Evolutionary conservation across 2,888 invertebrate genomes (phyloP).

Genomic region (Brachypalpus laphriformis): DNA sequence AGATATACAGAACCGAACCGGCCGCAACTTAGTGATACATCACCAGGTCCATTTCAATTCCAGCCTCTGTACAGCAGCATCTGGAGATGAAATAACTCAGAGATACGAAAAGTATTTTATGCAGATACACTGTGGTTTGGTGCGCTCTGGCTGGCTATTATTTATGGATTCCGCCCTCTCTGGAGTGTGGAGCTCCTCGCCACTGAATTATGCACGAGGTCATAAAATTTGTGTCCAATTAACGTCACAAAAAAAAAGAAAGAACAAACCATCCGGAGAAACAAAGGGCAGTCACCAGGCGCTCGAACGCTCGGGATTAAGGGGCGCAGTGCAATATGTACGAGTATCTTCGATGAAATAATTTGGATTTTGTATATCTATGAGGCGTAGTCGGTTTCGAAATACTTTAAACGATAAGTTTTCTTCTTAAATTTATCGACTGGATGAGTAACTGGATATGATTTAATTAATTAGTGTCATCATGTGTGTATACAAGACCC

Average conservation of each 20-base stretch:
- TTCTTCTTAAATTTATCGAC: slow-evolving; percentile 22
- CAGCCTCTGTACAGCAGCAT: slow-evolving; percentile 20
- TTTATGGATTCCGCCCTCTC: slow-evolving; percentile 61
- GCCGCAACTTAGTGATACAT: slow-evolving; percentile 55
- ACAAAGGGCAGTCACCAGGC: slow-evolving; percentile 23
- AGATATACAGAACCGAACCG: slow-evolving; percentile 17
- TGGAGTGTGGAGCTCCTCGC: slow-evolving; percentile 1
- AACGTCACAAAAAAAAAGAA: slow-evolving; percentile 51
- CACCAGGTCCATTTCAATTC: slow-evolving; percentile 55
- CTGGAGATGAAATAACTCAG: slow-evolving; percentile 57
- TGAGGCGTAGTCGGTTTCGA: background rate
- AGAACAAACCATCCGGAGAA: background rate
- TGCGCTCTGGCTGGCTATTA: slow-evolving; percentile 45
- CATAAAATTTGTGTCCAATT: slow-evolving; percentile 73
- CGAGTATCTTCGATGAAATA: slow-evolving; percentile 30
- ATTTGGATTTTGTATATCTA: slow-evolving; percentile 17
- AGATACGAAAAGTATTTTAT: slow-evolving; percentile 43
- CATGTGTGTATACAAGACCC: slow-evolving; percentile 49
- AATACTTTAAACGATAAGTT: slow-evolving; percentile 17
- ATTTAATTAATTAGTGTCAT: slow-evolving; percentile 73
- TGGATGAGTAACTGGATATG: slow-evolving; percentile 59
- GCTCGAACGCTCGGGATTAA: background rate
- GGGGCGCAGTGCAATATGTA: background rate
- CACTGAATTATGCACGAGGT: slow-evolving; percentile 70
- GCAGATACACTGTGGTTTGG: slow-evolving; percentile 37